Base-by-base conservation (phyloP, 2,888 invertebrate species). In the Chymomyza amoena region DNA sequence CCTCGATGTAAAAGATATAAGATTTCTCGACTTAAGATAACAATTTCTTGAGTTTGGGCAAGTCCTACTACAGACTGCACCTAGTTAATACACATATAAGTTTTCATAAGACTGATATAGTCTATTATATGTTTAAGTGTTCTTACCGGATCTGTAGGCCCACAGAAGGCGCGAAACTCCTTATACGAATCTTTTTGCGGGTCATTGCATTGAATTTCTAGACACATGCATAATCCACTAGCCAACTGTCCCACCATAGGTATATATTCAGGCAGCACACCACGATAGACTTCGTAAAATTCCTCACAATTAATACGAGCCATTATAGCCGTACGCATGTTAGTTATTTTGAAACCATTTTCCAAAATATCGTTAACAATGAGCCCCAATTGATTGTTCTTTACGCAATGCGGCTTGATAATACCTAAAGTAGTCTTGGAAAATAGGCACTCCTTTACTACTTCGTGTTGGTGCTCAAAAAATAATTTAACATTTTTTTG, bases 211-310 rank as follows among this genome's bases (percentile, higher is more conserved):
- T 93, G 94, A 66, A 98, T 93, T 92, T 98, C 98, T 92, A 98
- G 92, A 0, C 95, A 97, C 61, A 98, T 94, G 90, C 96, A 96
- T 0, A 96, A 95, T 0, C 98, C 98, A 78, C 96, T 96, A 13
- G 96, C 93, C 66, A 98, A 92, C 90, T 98, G 97, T 63, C 94
- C 93, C 15, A 98, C 95, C 96, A 98, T 96, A 5, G 95, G 95
- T 94, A 94, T 93, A 89, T 95, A 96, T 84, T 97, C 96, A 1
- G 95, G 94, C 51, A 97, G 93, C 64, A 97, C 96, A 1, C 97
- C 97, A 90, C 97, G 97, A 91, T 98, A 98, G 4, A 98, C 96
- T 92, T 98, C 98, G 88, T 96, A 95, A 92, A 98, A 98, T 90
- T 98, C 97, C 82, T 97, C 96, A 6, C 97, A 97, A 90, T 97